Evolutionary conservation across 1,140 invertebrate genomes (phyloP), one percentile per base, ranked within the genome.

Genomic region (Arctopsyche grandis): DNA sequence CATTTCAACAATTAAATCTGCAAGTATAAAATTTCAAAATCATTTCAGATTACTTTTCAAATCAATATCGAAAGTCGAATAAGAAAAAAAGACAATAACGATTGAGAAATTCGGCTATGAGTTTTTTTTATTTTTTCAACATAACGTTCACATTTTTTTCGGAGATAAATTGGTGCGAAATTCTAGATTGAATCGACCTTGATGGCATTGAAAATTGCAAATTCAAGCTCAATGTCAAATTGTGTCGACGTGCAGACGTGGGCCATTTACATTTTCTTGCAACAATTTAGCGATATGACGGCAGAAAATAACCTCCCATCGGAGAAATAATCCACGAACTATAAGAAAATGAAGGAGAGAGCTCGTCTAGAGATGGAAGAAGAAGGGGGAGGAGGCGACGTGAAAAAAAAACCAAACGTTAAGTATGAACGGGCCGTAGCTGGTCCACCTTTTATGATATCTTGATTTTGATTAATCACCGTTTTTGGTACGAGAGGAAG

Each of bases 401-500:
- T 10, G n/a, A 24, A 76, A 63, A 38, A 58, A 76, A 58, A 76
- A 60, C 12, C 44, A 76, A 76, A 76, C 74, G 74, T 76, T 76
- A 63, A 76, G 74, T 76, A 79, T n/a, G n/a, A n/a, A n/a, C 78
- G 48, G 60, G 56, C 78, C 38, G 78, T 73, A 56, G 78, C 71
- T 73, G 78, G 78, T 79, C 78, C 78, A 79, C 73, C 74, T 79
- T 79, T 79, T 79, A 79, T 79, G 78, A 79, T 79, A 79, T 79
- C 78, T 79, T 79, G 78, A 79, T 79, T 79, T 79, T 79, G 78
- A 79, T 79, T 79, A 79, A 79, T 79, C 78, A 75, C 78, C 78
- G 58, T 69, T 75, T 75, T 75, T 69, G 71, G 71, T 69, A 71
- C 71, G 38, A 16, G 70, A 22, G 69, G 69, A 56, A 78, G 69